Base-by-base conservation (phyloP, 2,797 vertebrate species). In the Gymnothorax javanicus region DNA sequence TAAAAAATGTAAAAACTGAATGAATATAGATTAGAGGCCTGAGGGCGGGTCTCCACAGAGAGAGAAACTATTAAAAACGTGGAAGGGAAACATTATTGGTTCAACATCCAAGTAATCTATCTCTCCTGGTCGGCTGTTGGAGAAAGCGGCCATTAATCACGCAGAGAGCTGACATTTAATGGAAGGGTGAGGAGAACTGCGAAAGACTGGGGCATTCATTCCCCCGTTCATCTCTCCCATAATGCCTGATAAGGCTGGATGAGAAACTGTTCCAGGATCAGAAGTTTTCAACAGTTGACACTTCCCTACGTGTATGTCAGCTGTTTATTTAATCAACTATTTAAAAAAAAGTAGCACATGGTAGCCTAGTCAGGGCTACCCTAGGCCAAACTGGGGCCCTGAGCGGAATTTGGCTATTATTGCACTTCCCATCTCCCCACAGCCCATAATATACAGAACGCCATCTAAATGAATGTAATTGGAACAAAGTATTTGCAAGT, bases 161-260 rank as follows among this genome's bases (percentile, higher is more conserved):
- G 23, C 8, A 60, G 57, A n/a, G 20, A 85, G 84, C 52, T 85
- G 84, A 85, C 84, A 85, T 85, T 85, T 69, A 85, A 85, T 77
- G 71, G 56, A 85, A 85, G 69, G 71, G n/a, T 23, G 58, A 85
- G 77, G 75, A 57, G 64, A 59, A 23, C 56, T 77, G 75, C 43
- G 71, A 73, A 85, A 85, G 84, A 54, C 64, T 25, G n/a, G 84
- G 20, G 75, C 50, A 69, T 85, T 85, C 77, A 54, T 77, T 85
- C 59, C 12, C 27, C 82, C 82, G 60, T 83, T 83, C 82, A 83
- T 83, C 82, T 59, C 58, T 33, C 77, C 54, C 50, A 56, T 27
- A 43, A 83, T 83, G 57, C 58, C 58, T 58, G 57, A 59, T 83
- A 83, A 83, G 57, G 82, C 43, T n/a, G 27, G 56, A 25, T 17